Evolutionary conservation across 2,797 vertebrate genomes (phyloP).

Genomic region (Choloepus didactylus): DNA sequence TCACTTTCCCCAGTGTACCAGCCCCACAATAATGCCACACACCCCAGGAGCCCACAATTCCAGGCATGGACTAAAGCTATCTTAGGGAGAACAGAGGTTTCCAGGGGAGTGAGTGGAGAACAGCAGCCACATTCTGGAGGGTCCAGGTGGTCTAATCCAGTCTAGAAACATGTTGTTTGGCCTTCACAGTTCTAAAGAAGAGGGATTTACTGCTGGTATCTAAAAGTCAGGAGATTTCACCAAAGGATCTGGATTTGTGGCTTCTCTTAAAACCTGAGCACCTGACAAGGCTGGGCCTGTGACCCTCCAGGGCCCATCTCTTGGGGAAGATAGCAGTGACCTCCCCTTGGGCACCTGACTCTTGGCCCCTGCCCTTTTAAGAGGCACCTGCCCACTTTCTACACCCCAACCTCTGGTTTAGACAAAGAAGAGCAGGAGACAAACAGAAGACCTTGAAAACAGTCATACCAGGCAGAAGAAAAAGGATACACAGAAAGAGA

Average conservation of each 20-base stretch:
- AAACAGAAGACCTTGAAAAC: background rate
- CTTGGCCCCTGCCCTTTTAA: background rate
- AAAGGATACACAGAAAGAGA: background rate
- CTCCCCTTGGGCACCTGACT: background rate
- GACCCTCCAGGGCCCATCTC: fast-evolving
- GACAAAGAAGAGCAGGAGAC: background rate
- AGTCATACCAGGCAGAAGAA: background rate
- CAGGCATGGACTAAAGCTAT: background rate
- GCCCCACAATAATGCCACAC: background rate
- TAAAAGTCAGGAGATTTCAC: background rate
- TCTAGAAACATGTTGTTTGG: background rate
- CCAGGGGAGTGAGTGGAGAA: background rate
- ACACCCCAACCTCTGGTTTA: background rate
- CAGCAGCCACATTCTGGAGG: background rate
- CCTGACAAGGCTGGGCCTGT: background rate
- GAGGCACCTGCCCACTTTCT: background rate
- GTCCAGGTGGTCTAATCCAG: background rate
- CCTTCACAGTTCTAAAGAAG: background rate
- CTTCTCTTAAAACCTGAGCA: slow-evolving; percentile 10
- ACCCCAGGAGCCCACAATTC: fast-evolving
- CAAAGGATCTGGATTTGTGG: background rate
- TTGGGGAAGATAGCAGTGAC: background rate
- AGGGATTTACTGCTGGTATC: background rate
- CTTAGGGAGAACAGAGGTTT: background rate
- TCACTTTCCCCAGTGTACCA: background rate